A percentile compares a stretch with the other conserved stretches of the same genome.
Conservation (phyloP, 2,888 invertebrate genomes). For the Clivina fossor region DNA sequence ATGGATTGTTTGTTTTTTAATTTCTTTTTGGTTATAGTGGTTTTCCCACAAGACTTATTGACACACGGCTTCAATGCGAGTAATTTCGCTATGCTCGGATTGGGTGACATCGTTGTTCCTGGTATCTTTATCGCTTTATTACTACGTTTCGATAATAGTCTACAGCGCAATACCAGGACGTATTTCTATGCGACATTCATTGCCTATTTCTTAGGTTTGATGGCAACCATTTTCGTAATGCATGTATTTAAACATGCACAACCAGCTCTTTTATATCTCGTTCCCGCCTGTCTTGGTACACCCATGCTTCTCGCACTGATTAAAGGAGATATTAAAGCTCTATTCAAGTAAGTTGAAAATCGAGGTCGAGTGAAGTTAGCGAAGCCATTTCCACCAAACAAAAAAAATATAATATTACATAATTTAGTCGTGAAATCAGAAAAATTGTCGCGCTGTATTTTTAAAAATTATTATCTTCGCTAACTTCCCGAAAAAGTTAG, state of each 20-base stretch:
- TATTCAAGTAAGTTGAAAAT: constrained; percentile 90
- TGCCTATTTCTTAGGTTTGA: constrained; percentile 91
- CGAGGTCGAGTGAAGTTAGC: constrained; percentile 13
- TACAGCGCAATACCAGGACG: constrained; percentile 76
- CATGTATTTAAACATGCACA: constrained; percentile 98
- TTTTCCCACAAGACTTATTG: constrained; percentile 97
- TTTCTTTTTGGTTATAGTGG: constrained; percentile 67
- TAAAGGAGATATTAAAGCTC: constrained; percentile 84
- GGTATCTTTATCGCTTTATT: constrained; percentile 98
- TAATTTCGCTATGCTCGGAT: constrained; percentile 98
- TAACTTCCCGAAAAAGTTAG: no score
- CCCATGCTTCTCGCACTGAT: constrained; percentile 86
- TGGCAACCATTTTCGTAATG: constrained; percentile 96
- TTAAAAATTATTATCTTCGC: no score
- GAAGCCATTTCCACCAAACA: no score
- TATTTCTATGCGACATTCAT: constrained; percentile 90
- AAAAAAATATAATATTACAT: no score
- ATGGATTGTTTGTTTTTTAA: constrained; percentile 13
- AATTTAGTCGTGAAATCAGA: no score
- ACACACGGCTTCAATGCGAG: constrained; percentile 86
- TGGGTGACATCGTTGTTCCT: constrained; percentile 99
- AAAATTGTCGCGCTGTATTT: no score
- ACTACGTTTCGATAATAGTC: constrained; percentile 90
- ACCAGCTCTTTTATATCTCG: constrained; percentile 95
- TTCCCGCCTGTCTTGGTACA: constrained; percentile 92